These are phyloP conservation scores for Latrodectus hesperus DNA, from an alignment of 2,888 invertebrate species.

Conservation along the genomic window DNA sequence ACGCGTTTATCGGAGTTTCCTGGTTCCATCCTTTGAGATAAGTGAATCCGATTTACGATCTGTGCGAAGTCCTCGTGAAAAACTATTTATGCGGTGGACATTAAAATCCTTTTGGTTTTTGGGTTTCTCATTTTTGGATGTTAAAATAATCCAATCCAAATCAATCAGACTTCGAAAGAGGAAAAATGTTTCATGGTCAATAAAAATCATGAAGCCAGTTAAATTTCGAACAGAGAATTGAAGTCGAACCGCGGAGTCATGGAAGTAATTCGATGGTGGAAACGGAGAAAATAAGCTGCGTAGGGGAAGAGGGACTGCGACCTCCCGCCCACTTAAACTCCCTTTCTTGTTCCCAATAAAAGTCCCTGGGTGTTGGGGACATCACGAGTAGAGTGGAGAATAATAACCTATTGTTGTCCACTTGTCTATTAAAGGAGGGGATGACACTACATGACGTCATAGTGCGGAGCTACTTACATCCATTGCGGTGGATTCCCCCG, in stretches of 20 bases:
- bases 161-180: too few species aligned
- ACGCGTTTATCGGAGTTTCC: too few species aligned
- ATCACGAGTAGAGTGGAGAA: conserved; percentile 50
- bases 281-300: conserved; percentile 13
- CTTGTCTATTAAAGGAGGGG: conserved; percentile 59
- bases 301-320: neutral
- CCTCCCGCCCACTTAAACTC: conserved; percentile 21
- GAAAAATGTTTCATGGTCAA: neutral
- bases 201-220: neutral
- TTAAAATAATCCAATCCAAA: too few species aligned
- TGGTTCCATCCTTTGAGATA: too few species aligned
- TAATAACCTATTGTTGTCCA: conserved; percentile 67
- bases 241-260: too few species aligned
- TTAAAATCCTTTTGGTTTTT: too few species aligned
- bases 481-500: too few species aligned
- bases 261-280: neutral
- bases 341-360: conserved; percentile 16
- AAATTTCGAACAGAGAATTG: neutral
- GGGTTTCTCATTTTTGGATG: too few species aligned
- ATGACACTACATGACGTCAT: conserved; percentile 45
- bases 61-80: too few species aligned
- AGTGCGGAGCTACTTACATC: neutral
- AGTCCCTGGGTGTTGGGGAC: conserved; percentile 14
- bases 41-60: too few species aligned
- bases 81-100: too few species aligned